Conservation (phyloP, 2,113 vertebrate genomes). For the Drymodes brunneopygia region DNA sequence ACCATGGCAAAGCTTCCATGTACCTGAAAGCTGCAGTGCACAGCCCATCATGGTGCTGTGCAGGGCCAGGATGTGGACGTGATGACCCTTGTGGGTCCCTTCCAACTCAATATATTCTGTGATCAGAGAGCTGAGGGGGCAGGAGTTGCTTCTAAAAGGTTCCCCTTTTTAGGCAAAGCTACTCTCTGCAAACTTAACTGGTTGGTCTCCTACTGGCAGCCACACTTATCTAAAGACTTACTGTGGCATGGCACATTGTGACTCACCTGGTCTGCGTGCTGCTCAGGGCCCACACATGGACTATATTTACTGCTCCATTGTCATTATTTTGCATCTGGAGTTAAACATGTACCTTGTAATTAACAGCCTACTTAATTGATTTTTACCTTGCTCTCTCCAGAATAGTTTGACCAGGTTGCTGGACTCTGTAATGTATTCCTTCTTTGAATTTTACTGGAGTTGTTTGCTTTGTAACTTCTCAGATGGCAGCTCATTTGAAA, state of each 20-base stretch:
- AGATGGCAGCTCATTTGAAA: not conserved
- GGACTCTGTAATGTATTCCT: not conserved
- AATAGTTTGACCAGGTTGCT: not conserved
- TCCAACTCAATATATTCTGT: not conserved
- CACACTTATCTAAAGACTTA: not conserved
- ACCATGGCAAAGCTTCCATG: not conserved
- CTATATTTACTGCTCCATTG: not conserved
- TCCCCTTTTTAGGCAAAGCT: not conserved
- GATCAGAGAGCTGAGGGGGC: not conserved
- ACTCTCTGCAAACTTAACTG: not conserved
- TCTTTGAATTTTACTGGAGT: not conserved
- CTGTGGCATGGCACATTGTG: not conserved
- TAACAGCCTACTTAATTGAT: not conserved
- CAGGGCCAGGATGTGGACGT: not conserved
- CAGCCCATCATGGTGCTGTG: not conserved
- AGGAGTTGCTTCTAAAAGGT: not conserved
- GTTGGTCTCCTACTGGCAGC: accelerated
- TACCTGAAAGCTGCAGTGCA: not conserved
- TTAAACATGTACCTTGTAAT: not conserved
- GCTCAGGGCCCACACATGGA: not conserved
- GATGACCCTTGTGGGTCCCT: not conserved
- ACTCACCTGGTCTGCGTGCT: not conserved
- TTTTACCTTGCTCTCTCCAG: not conserved
- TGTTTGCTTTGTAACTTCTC: not conserved
- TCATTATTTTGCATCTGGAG: not conserved